These are phyloP conservation scores for Ophion slaviceki DNA, from an alignment of 2,888 invertebrate genomes.

Conservation along the genomic window DNA sequence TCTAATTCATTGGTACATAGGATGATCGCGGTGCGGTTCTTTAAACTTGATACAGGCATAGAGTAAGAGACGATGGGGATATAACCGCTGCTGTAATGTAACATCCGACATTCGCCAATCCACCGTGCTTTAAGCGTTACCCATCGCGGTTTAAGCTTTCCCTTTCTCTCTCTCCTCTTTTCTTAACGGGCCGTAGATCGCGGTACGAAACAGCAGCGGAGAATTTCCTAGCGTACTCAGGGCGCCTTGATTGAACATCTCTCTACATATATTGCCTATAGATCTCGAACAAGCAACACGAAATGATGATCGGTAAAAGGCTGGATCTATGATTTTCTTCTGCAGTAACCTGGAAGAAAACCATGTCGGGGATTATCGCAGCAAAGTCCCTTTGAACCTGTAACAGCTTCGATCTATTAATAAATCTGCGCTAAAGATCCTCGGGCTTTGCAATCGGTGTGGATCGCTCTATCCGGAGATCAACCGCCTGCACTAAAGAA, in stretches of 20 bases:
- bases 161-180: constrained; percentile 5
- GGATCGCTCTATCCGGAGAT: constrained; percentile 29
- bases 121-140: constrained; percentile 50
- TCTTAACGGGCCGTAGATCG: constrained; percentile 33
- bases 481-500: background rate
- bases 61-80: constrained; percentile 11
- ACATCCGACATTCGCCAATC: constrained; percentile 54
- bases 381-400: constrained; percentile 23
- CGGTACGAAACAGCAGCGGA: constrained; percentile 43
- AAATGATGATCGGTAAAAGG: constrained; percentile 51
- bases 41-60: constrained; percentile 33
- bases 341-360: constrained; percentile 27
- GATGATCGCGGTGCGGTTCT: constrained; percentile 46
- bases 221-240: constrained; percentile 48
- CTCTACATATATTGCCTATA: constrained; percentile 21
- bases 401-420: constrained; percentile 37
- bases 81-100: constrained; percentile 51
- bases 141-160: constrained; percentile 56
- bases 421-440: constrained; percentile 40
- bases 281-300: constrained; percentile 32
- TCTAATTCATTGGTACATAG: constrained; percentile 62
- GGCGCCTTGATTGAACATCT: constrained; percentile 57
- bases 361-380: constrained; percentile 27
- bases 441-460: constrained; percentile 12
- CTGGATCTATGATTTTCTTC: constrained; percentile 42